Base-by-base conservation (phyloP, 2,888 invertebrate species). In the Stratiomys singularior region DNA sequence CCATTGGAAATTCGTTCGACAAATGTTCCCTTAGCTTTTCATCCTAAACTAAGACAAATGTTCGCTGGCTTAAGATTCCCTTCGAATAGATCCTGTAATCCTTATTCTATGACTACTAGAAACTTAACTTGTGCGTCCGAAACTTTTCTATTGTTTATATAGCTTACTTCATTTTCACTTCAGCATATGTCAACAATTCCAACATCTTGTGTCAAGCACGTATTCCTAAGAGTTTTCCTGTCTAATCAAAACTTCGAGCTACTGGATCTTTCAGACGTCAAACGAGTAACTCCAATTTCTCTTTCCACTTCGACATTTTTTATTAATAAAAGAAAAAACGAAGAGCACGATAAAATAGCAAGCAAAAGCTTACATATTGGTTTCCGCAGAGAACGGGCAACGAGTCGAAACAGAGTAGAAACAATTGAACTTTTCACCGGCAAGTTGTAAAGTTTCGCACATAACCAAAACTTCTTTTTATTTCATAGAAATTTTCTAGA, bases 391-490 rank as follows among this genome's bases (percentile, higher is more conserved):
- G 18, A 18, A n/a, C 15, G 18, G 18, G 52, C 52, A 52, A 52
- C 18, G 60, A 52, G 60, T 60, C 60, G 60, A 60, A 25, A 60
- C 15, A 52, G 52, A 21, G 56, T 52, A 58, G 30, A 71, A 72
- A 72, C 72, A 72, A 72, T 72, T 72, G 72, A 72, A 72, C 72
- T 72, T 72, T 58, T 58, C 72, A 72, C 56, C 56, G 72, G 52
- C 56, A 72, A 72, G 72, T 72, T 72, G 72, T 72, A 72, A 72
- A 72, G 56, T 72, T 72, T 72, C 72, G 27, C 72, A 71, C 71
- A 72, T 46, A 72, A 3, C 44, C 46, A 11, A 44, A 44, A 72
- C 18, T 46, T 46, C 37, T 56, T 11, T 25, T 72, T 46, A 46
- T 67, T 46, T 23, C n/a, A 44, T n/a, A 18, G 23, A 71, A 71